phyloP scores from a whole-genome alignment of 2,113 vertebrate genomes.

The Takifugu flavidus region DNA sequence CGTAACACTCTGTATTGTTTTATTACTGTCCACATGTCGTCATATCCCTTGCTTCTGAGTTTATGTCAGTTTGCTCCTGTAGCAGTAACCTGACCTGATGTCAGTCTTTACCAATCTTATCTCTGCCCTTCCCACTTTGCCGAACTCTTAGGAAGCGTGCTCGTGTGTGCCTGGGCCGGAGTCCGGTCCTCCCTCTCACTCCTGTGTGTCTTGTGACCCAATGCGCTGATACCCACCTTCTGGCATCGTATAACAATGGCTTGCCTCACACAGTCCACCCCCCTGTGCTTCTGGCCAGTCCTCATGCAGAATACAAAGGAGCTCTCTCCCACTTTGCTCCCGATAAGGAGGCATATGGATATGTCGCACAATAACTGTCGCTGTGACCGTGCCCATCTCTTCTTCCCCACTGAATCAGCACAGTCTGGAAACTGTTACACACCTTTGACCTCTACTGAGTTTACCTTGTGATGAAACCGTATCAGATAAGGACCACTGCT shows the following conservation, averaged over 20 bases:
- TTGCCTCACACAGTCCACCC: conserved; percentile 61
- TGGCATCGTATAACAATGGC: conserved; percentile 70
- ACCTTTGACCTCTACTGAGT: conserved; percentile 26
- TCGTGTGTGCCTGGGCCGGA: conserved; percentile 13
- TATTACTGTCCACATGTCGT: background rate
- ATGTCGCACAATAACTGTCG: conserved; percentile 52
- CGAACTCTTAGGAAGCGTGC: conserved; percentile 30
- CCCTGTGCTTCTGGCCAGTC: conserved; percentile 43
- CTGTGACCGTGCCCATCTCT: conserved; percentile 30
- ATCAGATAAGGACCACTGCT: conserved; percentile 31
- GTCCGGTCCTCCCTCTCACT: conserved; percentile 26
- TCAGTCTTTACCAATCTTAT: conserved; percentile 38
- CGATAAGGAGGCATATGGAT: conserved; percentile 49
- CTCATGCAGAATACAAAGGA: conserved; percentile 58
- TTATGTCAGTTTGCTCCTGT: conserved; percentile 3
- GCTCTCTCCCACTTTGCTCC: conserved; percentile 38
- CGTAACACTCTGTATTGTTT: background rate
- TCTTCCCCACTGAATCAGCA: conserved; percentile 12
- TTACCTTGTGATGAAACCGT: conserved; percentile 21
- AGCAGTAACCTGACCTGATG: conserved; percentile 10
- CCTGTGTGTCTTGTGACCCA: conserved; percentile 63
- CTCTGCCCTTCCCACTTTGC: conserved; percentile 33
- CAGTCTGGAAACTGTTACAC: conserved; percentile 8
- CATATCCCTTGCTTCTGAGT: conserved; percentile 1
- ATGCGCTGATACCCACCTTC: conserved; percentile 65